These are phyloP conservation scores for Enteromius paludinosus DNA, from an alignment of 2,797 vertebrate species.

Conservation along the genomic window DNA sequence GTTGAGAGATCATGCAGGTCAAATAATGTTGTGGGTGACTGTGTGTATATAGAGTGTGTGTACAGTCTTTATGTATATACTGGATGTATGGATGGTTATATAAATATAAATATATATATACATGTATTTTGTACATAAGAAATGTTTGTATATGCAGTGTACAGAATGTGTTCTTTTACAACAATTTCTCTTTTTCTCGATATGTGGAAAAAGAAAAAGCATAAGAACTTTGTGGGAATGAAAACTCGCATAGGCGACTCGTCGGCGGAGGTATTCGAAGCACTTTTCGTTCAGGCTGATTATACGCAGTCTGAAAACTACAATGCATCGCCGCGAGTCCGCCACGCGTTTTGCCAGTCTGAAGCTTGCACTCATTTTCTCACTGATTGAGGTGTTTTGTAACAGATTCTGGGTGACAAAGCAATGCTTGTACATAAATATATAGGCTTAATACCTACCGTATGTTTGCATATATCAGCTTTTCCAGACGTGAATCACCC, in stretches of 20 bases:
- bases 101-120: constrained; percentile 65
- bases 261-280: constrained; percentile 70
- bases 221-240: constrained; percentile 63
- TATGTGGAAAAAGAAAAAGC: constrained; percentile 71
- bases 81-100: constrained; percentile 74
- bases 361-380: constrained; percentile 81
- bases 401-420: constrained; percentile 80
- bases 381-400: constrained; percentile 78
- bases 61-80: constrained; percentile 81
- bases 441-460: constrained; percentile 67
- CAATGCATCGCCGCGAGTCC: constrained; percentile 72
- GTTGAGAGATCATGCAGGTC: constrained; percentile 79
- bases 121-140: constrained; percentile 77
- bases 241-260: constrained; percentile 68
- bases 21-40: constrained; percentile 77
- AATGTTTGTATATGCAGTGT: constrained; percentile 84
- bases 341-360: constrained; percentile 70
- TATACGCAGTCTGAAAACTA: constrained; percentile 73
- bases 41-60: constrained; percentile 71
- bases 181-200: constrained; percentile 38
- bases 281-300: constrained; percentile 74
- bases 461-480: constrained; percentile 68
- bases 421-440: constrained; percentile 82
- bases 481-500: constrained; percentile 72
- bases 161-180: constrained; percentile 75